Conservation (phyloP, 2,888 invertebrate species). For the Mythimna vitellina region DNA sequence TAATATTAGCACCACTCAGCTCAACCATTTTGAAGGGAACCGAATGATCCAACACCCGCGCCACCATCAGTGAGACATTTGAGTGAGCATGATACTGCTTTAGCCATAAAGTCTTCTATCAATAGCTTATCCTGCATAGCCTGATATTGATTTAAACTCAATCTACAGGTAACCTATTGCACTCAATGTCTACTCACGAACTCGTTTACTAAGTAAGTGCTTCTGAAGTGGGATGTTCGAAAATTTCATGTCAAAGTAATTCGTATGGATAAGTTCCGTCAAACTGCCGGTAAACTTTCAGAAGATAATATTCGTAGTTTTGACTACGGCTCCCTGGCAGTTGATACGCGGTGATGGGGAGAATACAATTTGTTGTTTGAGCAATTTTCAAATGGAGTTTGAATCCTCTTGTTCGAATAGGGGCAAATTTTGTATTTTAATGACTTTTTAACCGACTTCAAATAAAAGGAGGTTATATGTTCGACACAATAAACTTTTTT, state of each 20-base stretch:
- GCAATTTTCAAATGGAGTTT: background rate
- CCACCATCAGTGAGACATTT: too few species aligned
- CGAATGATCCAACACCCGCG: too few species aligned
- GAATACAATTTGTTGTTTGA: background rate
- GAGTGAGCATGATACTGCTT: too few species aligned
- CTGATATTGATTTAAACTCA: background rate
- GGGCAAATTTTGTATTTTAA: too few species aligned
- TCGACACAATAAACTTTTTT: too few species aligned
- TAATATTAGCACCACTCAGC: too few species aligned
- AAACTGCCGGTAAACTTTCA: slow-evolving; percentile 41
- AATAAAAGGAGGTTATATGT: too few species aligned
- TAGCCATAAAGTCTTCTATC: background rate
- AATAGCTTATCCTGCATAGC: background rate
- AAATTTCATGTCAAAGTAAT: slow-evolving; percentile 63
- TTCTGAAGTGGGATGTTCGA: slow-evolving; percentile 32
- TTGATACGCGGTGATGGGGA: slow-evolving; percentile 1
- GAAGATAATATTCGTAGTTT: slow-evolving; percentile 61
- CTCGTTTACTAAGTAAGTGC: slow-evolving; percentile 25
- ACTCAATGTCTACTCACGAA: slow-evolving; percentile 5
- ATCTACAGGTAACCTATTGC: background rate
- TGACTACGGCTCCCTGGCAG: slow-evolving; percentile 26
- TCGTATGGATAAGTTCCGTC: slow-evolving; percentile 35
- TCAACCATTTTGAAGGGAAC: too few species aligned
- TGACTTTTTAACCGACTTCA: too few species aligned
- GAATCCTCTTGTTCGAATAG: too few species aligned